Conservation (phyloP, 2,888 invertebrate species). For the Cordilura impudica region DNA sequence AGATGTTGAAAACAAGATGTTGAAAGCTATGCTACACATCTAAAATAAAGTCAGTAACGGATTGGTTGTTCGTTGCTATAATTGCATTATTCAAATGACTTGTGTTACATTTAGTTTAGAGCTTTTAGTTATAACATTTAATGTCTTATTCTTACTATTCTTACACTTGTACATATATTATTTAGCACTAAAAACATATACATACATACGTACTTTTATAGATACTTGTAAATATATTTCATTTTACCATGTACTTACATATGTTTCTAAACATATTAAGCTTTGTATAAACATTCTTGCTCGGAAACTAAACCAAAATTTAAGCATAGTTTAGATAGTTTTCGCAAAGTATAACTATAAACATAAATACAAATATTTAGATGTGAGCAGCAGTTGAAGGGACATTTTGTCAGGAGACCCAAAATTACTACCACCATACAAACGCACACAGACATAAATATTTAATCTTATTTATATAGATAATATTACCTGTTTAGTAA, state of each 20-base stretch:
- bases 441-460: neutral
- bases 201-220: neutral
- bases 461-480: neutral
- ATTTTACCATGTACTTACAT: slow-evolving; percentile 26
- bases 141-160: slow-evolving; percentile 24
- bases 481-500: slow-evolving; percentile 28
- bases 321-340: slow-evolving; percentile 37
- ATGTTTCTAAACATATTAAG: slow-evolving; percentile 47
- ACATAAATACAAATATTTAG: neutral
- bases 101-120: neutral
- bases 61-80: too few species aligned
- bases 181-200: neutral
- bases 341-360: slow-evolving; percentile 1
- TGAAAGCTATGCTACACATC: too few species aligned
- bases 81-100: neutral
- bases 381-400: neutral
- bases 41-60: too few species aligned
- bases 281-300: slow-evolving; percentile 41
- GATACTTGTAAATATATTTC: neutral
- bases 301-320: slow-evolving; percentile 23
- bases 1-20: too few species aligned
- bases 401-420: slow-evolving; percentile 9
- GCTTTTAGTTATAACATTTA: slow-evolving; percentile 24
- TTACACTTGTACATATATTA: slow-evolving; percentile 25
- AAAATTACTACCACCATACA: slow-evolving; percentile 19